Base-by-base conservation (phyloP, 2,888 invertebrate species). In the Theretra japonica region DNA sequence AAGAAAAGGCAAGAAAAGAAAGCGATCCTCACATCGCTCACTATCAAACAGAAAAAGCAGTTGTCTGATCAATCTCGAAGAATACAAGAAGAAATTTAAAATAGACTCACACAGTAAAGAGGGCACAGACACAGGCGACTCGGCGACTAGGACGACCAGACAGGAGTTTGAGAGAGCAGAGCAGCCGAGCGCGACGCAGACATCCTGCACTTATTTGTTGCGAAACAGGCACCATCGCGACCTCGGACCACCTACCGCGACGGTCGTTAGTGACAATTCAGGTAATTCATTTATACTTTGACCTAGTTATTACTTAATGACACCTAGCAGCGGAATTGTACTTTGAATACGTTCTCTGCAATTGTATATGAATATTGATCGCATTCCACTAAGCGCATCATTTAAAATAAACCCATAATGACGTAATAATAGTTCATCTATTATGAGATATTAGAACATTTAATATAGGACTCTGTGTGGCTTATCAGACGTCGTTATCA, bases 21-120 rank as follows among this genome's bases (percentile, higher is more conserved):
- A 94, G 81, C 90, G 94, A 70, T 93, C 94, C 23, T 82, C 86
- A 69, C 91, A 93, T 82, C 90, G 90, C 72, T 91, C 94, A 23
- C 78, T 92, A 62, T 90, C 93, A n/a, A 87, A 83, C 76, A 90
- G 89, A 78, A 92, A 91, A 78, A 91, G 88, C 81, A 88, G 85
- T 83, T 88, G 80, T 79, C 81, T 89, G 76, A 81, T 93, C 72
- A 88, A 90, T 79, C 78, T 88, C 75, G 93, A 92, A 73, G 89
- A 90, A 80, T 89, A 86, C 80, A 87, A 90, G 81, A 91, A 94
- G 86, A 93, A 90, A 86, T 92, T 94, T 87, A 95, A 95, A 93
- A 94, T 95, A 93, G 95, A 95, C 87, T 78, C 87, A 81, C 90
- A 88, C 82, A 90, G 84, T 83, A 94, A 87, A 79, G 88, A 90